Percentiles rank a stretch among this genome's conserved stretches.
Conservation (phyloP, 2,888 invertebrate genomes). For the Thumatha senex region DNA sequence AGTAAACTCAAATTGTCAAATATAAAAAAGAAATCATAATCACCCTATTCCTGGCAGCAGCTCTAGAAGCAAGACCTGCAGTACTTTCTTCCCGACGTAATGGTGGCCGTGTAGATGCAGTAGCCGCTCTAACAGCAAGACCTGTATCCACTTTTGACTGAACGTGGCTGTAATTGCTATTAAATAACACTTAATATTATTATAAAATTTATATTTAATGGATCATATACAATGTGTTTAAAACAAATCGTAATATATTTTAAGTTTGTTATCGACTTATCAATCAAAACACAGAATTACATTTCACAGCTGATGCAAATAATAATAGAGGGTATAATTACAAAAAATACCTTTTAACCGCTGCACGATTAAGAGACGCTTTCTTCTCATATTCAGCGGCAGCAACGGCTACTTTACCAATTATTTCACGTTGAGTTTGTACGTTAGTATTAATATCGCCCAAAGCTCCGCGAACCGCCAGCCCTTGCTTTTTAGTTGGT, state of each 20-base stretch:
- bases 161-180: constrained; percentile 73
- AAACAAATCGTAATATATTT: too few relatives aligned
- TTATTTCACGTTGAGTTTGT: constrained; percentile 56
- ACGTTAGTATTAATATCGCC: constrained; percentile 73
- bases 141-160: constrained; percentile 77
- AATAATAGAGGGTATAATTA: constrained; percentile 3
- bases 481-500: constrained; percentile 58
- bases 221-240: neutral
- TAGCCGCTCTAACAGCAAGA: constrained; percentile 43
- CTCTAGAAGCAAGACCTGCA: constrained; percentile 60
- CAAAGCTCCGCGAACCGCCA: constrained; percentile 64
- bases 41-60: constrained; percentile 60
- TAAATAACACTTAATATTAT: constrained; percentile 9
- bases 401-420: constrained; percentile 62
- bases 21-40: too few relatives aligned
- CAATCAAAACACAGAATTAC: neutral
- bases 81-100: constrained; percentile 75
- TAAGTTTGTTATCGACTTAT: too few relatives aligned
- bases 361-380: constrained; percentile 46
- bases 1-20: too few relatives aligned
- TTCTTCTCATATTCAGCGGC: constrained; percentile 71
- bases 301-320: constrained; percentile 8
- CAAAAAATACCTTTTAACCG: constrained; percentile 51
- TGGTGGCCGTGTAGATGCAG: constrained; percentile 60
- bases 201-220: neutral